Base-by-base conservation (phyloP, 1,140 invertebrate genomes). In the Ceratina calcarata region DNA sequence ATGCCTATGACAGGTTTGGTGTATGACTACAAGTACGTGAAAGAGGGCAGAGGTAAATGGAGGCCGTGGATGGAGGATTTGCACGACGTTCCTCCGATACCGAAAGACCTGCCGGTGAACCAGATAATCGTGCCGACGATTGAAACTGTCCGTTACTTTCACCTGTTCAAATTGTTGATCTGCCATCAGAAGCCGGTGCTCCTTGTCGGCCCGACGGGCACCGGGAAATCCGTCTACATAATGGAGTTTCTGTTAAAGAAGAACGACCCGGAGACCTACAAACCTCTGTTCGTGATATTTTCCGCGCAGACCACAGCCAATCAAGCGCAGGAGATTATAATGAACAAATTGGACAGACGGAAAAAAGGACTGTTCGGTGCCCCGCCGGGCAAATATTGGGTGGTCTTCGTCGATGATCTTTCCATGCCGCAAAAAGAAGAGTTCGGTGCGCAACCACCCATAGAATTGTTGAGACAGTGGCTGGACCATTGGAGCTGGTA, bases 301-400 rank as follows among this genome's bases (percentile, higher is more conserved):
- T 99, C 98, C 0, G 98, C 98, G 0, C 97, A 99, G 93, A 99
- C 98, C 0, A 97, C 96, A 24, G 97, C 98, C n/a, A 98, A 98
- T 94, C 97, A 98, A 91, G 98, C 97, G 0, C 98, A 99, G 93
- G 97, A 98, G 89, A 98, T 98, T 62, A 98, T 99, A 69, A 99
- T 99, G 97, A 96, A 96, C 37, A 99, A 99, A 93, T 93, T 99
- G 84, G 98, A 98, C 89, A 98, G 98, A 91, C 94, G 98, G 77
- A 95, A 96, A 80, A 99, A 99, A 94, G 98, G 95, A 22, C 32
- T 87, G 0, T 84, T 79, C 15, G 83, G 83, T 0, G 83, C 87
- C 0, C 81, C 83, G 3, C 78, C 74, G 1, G 86, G 84, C 0
- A 86, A 86, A 71, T 57, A 87, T 2, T 88, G 96, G 93, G 96